Conservation (phyloP, 2,797 vertebrate species). For the Coregonus suidteri region DNA sequence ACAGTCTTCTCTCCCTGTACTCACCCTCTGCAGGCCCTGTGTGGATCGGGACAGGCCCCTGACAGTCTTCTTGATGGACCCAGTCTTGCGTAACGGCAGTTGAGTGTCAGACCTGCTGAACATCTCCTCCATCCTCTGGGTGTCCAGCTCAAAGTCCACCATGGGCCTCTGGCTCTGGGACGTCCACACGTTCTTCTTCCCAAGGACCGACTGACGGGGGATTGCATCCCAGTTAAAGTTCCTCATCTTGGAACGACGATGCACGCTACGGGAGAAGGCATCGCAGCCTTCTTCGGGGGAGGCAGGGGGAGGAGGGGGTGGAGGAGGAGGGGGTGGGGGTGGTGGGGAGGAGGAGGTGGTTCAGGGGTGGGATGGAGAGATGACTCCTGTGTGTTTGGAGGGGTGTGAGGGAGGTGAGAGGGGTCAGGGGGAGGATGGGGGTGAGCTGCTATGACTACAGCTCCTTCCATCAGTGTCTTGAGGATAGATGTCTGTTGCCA, state of each 20-base stretch:
- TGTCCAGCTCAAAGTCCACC: conserved; percentile 75
- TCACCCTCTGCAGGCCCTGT: conserved; percentile 58
- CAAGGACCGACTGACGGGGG: conserved; percentile 76
- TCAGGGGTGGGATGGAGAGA: not conserved
- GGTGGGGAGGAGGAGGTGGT: conserved; percentile 35
- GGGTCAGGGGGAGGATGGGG: conserved; percentile 29
- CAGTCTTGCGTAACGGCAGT: conserved; percentile 35
- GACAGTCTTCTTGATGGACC: conserved; percentile 34
- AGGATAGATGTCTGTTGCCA: not conserved
- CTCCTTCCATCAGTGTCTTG: conserved; percentile 63
- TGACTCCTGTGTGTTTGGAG: conserved; percentile 29
- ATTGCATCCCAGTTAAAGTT: conserved; percentile 84
- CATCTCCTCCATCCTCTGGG: conserved; percentile 79
- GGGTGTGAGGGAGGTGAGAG: conserved; percentile 8
- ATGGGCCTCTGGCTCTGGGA: conserved; percentile 58
- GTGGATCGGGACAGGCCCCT: conserved; percentile 47
- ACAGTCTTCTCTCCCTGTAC: conserved; percentile 36
- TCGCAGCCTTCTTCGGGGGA: conserved; percentile 6
- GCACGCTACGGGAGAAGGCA: conserved; percentile 43
- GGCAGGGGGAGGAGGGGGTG: conserved; percentile 24
- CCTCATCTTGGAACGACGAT: conserved; percentile 76
- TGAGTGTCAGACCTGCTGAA: conserved; percentile 74
- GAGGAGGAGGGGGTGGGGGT: conserved; percentile 31
- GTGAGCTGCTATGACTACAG: conserved; percentile 29
- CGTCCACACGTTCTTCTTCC: conserved; percentile 80